Base-by-base conservation (phyloP, 2,888 invertebrate genomes). In the Sthenelais limicola region DNA sequence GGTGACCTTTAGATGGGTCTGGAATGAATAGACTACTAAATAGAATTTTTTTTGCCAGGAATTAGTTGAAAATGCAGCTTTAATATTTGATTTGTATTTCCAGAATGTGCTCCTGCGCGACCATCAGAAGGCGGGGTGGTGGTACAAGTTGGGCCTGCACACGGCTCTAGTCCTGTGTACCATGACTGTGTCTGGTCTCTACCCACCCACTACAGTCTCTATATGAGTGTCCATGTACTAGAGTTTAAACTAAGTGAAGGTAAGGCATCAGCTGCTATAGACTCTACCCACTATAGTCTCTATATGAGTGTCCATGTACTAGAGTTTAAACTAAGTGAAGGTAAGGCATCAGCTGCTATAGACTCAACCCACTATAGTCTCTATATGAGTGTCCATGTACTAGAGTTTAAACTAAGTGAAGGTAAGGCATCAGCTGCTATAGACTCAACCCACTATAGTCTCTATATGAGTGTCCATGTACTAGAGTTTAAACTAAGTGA, bases 151-250 rank as follows among this genome's bases (percentile, higher is more conserved):
- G 62, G 62, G 2, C 62, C 62, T 35, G 43, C 38, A 7, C 62
- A 35, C 24, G 62, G 62, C 21, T 62, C 62, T 3, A 43, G 26
- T 1, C 62, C 62, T 26, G 62, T 62, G 1, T 62, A 62, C 62
- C 62, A 70, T 24, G 70, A 70, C 70, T 70, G 70, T 70, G 70
- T 70, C 1, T 70, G 70, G 70, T 54, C 70, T 1, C 54, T 70
- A 43, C 70, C 70, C 9, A 28, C 28, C 12, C 54, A 26, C n/a
- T 28, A 32, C 54, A 38, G 47, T 26, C 70, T 52, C 26, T 28
- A 52, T 38, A 52, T 54, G 52, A 52, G 52, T 70, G 54, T 70
- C 21, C 49, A 52, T 26, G 33, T 70, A 28, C 33, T 70, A 5
- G 33, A 70, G 30, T 33, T 70, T 52, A 70, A 21, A 3, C 28